Base-by-base conservation (phyloP, 2,797 vertebrate species). In the Perodicticus potto region DNA sequence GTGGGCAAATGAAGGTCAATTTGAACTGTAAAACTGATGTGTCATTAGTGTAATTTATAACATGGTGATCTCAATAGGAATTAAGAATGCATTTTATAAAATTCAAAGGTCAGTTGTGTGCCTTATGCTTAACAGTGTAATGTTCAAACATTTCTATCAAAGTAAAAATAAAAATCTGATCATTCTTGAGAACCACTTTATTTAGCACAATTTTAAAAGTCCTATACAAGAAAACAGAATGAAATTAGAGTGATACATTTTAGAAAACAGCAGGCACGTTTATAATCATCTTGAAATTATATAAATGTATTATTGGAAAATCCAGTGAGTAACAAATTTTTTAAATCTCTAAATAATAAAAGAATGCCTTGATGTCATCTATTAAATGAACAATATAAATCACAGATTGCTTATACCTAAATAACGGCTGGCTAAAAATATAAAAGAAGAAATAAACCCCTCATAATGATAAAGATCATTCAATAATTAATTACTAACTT, bases 281-380 rank as follows among this genome's bases (percentile, higher is more conserved):
- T 89, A 32, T 3, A 89, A 92, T 69, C n/a, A 76, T 72, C 88
- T 94, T 81, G 53, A 92, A 89, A 93, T 85, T 53, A 73, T 29
- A 34, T 20, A 37, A 77, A 89, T 82, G 3, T 25, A 77, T 77
- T 82, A 73, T 61, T 78, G 1, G 11, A n/a, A 83, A 72, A 43
- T 32, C 2, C 27, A 29, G 40, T 59, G 6, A 3, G 27, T 53
- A 95, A 23, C 0, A 55, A 70, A 43, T 93, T 25, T 73, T 27
- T 63, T 7, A 19, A 53, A 87, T 55, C 5, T 77, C 1, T 61
- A 78, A 94, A 55, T 81, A 73, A 37, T 37, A 34, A 61, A 25
- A 92, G 29, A 78, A 69, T 43, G 5, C 22, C 59, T 10, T 76
- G 19, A 81, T 45, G 19, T 49, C 61, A 8, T 84, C 0, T 53